phyloP scores from a whole-genome alignment of 2,888 invertebrate genomes.

The Noctua pronuba region DNA sequence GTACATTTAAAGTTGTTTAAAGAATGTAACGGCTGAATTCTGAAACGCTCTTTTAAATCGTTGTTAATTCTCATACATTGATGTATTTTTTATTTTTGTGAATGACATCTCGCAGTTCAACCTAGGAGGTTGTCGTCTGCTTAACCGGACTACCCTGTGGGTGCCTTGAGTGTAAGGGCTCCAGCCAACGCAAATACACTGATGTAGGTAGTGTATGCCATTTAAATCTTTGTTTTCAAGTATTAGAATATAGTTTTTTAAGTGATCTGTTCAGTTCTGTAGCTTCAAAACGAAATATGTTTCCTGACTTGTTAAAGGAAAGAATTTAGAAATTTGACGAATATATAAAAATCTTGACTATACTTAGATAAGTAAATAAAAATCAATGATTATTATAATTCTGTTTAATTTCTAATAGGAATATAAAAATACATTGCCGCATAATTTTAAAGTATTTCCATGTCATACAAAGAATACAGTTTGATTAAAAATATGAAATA shows the following conservation, averaged over 20 bases:
- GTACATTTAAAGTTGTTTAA: slow-evolving; percentile 81
- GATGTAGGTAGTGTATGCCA: neutral
- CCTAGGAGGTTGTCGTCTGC: no score
- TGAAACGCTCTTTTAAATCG: neutral
- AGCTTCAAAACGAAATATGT: neutral
- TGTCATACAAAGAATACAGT: slow-evolving; percentile 2
- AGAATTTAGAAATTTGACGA: neutral
- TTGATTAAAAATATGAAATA: neutral
- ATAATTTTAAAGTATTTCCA: neutral
- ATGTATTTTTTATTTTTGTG: no score
- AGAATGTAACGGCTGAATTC: neutral
- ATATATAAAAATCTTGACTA: neutral
- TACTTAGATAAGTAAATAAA: slow-evolving; percentile 27
- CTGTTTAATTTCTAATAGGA: slow-evolving; percentile 18
- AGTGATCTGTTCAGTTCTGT: neutral
- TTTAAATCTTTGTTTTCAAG: neutral
- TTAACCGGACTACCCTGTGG: no score
- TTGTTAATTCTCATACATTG: neutral
- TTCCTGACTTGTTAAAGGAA: neutral
- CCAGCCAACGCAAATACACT: no score
- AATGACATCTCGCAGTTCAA: no score
- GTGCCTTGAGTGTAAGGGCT: no score
- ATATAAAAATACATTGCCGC: slow-evolving; percentile 28
- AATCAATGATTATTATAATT: neutral
- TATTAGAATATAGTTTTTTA: neutral